Evolutionary conservation across 37 sponge, comb jelly and placozoan species (phyloP).

Genomic region (Crambe crambe): DNA sequence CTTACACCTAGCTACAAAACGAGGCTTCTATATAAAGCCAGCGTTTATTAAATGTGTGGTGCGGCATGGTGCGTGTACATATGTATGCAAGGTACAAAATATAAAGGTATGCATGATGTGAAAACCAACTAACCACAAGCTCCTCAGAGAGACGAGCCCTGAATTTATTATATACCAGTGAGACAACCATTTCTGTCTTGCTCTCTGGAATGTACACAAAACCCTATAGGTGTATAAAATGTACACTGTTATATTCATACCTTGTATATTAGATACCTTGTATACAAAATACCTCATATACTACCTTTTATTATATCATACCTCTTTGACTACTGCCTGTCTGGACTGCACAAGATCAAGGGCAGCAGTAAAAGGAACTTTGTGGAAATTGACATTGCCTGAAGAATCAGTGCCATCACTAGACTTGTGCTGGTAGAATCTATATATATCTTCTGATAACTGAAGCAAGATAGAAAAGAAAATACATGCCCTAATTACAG

Average conservation of each 20-base stretch:
- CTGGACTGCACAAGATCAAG: slow-evolving; percentile 73
- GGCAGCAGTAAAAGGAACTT: slow-evolving; percentile 79
- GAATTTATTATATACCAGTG: slow-evolving; percentile 73
- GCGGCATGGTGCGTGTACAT: too few relatives aligned
- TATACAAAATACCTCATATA: too few relatives aligned
- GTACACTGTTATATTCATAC: too few relatives aligned
- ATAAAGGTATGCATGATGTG: background rate
- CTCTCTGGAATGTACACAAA: slow-evolving; percentile 77
- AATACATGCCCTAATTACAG: too few relatives aligned
- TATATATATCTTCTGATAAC: background rate
- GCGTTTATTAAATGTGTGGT: too few relatives aligned
- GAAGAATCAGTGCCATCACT: background rate
- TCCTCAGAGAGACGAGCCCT: slow-evolving; percentile 72
- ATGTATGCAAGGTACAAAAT: background rate
- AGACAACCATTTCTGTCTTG: slow-evolving; percentile 25
- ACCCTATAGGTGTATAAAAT: slow-evolving; percentile 45
- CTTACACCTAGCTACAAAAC: too few relatives aligned
- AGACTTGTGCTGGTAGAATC: background rate
- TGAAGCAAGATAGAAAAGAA: background rate
- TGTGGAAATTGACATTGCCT: background rate
- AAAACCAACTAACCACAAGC: slow-evolving; percentile 48
- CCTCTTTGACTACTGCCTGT: slow-evolving; percentile 62
- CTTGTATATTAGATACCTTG: too few relatives aligned
- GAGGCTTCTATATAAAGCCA: too few relatives aligned
- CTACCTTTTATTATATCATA: too few relatives aligned